Evolutionary conservation across 1,140 invertebrate species (phyloP).

Genomic region (Bombus sylvicola): DNA sequence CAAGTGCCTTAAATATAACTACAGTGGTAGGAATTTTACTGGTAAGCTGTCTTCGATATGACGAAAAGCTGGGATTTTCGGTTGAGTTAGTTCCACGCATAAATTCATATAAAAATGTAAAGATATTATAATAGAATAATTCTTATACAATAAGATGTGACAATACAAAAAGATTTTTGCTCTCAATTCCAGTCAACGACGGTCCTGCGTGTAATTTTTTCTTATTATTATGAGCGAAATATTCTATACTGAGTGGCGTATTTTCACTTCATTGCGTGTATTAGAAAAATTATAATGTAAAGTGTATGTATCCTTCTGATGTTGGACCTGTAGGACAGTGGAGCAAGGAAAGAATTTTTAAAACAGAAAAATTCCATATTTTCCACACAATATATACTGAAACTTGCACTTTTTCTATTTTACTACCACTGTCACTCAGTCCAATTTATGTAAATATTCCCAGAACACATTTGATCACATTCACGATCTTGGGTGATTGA

Average conservation of each 20-base stretch:
- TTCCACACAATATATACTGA: too few relatives aligned
- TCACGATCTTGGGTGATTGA: too few relatives aligned
- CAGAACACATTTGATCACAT: not conserved
- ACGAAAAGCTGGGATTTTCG: not conserved
- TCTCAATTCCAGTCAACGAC: not conserved
- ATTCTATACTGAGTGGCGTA: too few relatives aligned
- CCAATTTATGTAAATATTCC: not conserved
- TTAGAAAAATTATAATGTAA: too few relatives aligned
- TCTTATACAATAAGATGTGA: not conserved
- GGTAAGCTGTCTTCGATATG: not conserved
- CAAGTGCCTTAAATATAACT: constrained; percentile 75
- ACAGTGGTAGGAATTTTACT: not conserved
- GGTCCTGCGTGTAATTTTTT: not conserved
- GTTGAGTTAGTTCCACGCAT: not conserved
- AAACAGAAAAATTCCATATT: not conserved
- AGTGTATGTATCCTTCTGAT: too few relatives aligned
- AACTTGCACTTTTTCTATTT: not conserved
- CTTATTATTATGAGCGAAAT: not conserved
- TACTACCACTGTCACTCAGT: not conserved
- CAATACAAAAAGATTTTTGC: not conserved
- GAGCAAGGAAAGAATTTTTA: not conserved
- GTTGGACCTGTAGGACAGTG: too few relatives aligned
- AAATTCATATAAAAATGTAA: not conserved
- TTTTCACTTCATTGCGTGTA: too few relatives aligned
- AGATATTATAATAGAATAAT: not conserved